Percentiles rank a stretch among this genome's conserved stretches.
These are phyloP conservation scores for Gymnothorax javanicus DNA, from an alignment of 2,797 vertebrate genomes.

Conservation along the genomic window DNA sequence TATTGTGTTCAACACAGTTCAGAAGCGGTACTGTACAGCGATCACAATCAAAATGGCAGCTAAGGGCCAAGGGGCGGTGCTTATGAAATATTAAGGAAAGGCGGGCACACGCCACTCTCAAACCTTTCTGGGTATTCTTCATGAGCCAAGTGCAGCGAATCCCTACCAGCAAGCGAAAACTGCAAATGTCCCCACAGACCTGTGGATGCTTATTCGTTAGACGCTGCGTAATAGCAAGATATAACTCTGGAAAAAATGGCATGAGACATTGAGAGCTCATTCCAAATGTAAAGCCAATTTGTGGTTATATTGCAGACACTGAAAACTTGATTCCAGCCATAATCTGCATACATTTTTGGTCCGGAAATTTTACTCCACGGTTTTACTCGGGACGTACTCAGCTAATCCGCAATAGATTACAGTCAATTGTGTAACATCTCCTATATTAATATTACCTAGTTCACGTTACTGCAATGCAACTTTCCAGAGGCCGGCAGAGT, in stretches of 20 bases:
- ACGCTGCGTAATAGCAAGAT: background rate
- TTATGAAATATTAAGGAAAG: background rate
- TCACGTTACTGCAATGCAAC: background rate
- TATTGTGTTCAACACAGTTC: background rate
- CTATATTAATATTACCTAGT: background rate
- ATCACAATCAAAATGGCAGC: slow-evolving; percentile 17
- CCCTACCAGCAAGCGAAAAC: background rate
- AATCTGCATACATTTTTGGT: background rate
- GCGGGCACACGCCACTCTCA: background rate
- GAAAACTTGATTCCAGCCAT: background rate
- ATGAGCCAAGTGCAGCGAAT: background rate
- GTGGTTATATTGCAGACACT: background rate
- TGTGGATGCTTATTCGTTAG: background rate
- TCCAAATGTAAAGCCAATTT: background rate
- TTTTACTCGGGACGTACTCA: background rate
- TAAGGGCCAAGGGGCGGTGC: background rate
- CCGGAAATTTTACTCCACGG: background rate
- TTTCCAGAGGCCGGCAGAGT: background rate
- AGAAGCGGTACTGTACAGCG: background rate
- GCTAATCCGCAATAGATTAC: background rate
- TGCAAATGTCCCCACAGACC: background rate
- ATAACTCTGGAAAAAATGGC: background rate
- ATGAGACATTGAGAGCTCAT: background rate
- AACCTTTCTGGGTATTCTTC: background rate
- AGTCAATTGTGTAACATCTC: background rate